A percentile compares a stretch with the other conserved stretches of the same genome.
phyloP scores from a whole-genome alignment of 2,888 invertebrate genomes.

The Dryobotodes eremita region DNA sequence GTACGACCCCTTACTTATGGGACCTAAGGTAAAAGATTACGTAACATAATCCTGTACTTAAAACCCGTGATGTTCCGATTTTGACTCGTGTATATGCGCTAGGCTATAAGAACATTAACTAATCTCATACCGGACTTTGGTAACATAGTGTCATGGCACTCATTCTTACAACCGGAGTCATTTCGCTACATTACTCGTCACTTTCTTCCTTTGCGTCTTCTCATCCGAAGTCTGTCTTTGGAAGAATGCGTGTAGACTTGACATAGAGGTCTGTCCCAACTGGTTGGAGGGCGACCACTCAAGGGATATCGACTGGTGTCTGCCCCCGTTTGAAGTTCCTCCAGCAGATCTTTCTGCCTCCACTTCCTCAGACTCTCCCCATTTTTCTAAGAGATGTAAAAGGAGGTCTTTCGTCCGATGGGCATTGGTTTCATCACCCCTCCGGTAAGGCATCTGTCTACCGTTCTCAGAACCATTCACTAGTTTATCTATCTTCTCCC shows the following conservation, averaged over 20 bases:
- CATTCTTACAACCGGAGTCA: slow-evolving; percentile 67
- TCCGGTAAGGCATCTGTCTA: slow-evolving; percentile 86
- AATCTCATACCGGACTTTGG: slow-evolving; percentile 88
- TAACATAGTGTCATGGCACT: slow-evolving; percentile 88
- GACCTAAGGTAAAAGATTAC: slow-evolving; percentile 11
- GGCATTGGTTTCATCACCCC: slow-evolving; percentile 91
- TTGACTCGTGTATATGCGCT: slow-evolving; percentile 58
- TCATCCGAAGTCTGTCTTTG: slow-evolving; percentile 91
- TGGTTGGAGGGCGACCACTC: slow-evolving; percentile 94
- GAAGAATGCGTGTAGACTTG: slow-evolving; percentile 95
- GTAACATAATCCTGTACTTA: slow-evolving; percentile 41
- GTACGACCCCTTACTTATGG: background rate
- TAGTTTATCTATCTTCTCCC: slow-evolving; percentile 87
- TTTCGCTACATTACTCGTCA: slow-evolving; percentile 68
- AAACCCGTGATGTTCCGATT: slow-evolving; percentile 35
- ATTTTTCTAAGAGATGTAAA: slow-evolving; percentile 94
- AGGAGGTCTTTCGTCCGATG: slow-evolving; percentile 94
- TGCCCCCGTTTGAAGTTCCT: slow-evolving; percentile 86
- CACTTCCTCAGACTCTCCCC: slow-evolving; percentile 92
- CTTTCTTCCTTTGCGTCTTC: slow-evolving; percentile 85
- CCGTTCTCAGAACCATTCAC: slow-evolving; percentile 86
- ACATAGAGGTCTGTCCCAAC: slow-evolving; percentile 94
- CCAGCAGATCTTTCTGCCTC: slow-evolving; percentile 88
- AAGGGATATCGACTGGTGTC: slow-evolving; percentile 94
- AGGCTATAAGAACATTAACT: slow-evolving; percentile 70